Base-by-base conservation (phyloP, 2,888 invertebrate genomes). In the Lacanobia oleracea region DNA sequence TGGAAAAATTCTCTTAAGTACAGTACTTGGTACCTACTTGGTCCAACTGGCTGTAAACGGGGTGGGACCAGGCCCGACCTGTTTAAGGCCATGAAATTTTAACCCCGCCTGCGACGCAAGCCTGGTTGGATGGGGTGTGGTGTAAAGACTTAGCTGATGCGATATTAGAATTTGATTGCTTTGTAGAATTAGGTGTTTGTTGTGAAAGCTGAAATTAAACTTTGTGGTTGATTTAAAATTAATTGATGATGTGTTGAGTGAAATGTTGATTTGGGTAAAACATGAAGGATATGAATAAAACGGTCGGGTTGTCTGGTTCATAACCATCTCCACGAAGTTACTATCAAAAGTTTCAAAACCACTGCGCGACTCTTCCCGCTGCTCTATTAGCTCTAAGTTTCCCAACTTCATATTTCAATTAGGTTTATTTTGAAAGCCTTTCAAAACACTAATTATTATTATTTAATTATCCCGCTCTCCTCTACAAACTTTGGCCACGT, bases 51-150 rank as follows among this genome's bases (percentile, higher is more conserved):
- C 73, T 75, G 76, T 79, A 75, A 81, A 87, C 84, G 74, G 81
- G 78, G 77, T 79, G 69, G 73, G 70, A 81, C 81, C 81, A 86
- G 88, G 69, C 70, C 82, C 81, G 81, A 71, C 82, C 91, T 89
- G 88, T 90, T 92, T 92, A 92, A 89, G 91, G 91, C 89, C 77
- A 88, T 90, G 91, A 92, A 93, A 91, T 92, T 92, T 91, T 91
- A 92, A 91, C 89, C 89, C 86, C 82, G 88, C 81, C 79, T 77
- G 81, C 68, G 75, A 80, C 81, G 76, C 76, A 77, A 77, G 71
- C 50, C 67, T 27, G 67, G 66, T 50, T 73, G 68, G 18, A 43
- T 75, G 23, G 61, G 51, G 61, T 62, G 40, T 77, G 82, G 82
- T 82, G 21, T 74, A 85, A 82, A 67, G 53, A 4, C 23, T 27